phyloP scores from a whole-genome alignment of 2,113 vertebrate species.

The Podiceps cristatus region DNA sequence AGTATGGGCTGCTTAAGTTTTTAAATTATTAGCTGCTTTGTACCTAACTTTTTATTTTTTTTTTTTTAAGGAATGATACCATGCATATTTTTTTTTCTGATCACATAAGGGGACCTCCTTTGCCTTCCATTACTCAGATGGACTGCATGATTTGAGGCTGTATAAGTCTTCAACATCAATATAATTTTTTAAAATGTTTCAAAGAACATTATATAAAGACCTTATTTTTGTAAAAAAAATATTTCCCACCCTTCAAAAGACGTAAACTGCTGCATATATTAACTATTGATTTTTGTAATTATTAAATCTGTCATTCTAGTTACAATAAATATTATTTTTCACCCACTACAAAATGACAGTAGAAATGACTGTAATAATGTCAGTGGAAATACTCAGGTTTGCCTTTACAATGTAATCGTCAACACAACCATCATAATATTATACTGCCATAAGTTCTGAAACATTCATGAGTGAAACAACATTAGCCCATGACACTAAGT shows the following conservation, averaged over 20 bases:
- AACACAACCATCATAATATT: fast-evolving
- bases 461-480: not conserved
- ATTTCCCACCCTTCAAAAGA: not conserved
- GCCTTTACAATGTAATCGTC: not conserved
- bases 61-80: not conserved
- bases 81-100: not conserved
- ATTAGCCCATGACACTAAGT: not conserved
- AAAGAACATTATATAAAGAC: not conserved
- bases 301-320: not conserved
- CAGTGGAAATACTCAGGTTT: not conserved
- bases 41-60: not conserved
- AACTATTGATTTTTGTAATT: not conserved
- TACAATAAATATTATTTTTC: not conserved
- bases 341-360: not conserved
- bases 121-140: not conserved
- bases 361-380: not conserved
- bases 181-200: not conserved
- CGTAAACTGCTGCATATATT: not conserved
- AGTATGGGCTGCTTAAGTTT: not conserved
- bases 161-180: not conserved
- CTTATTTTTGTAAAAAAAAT: not conserved
- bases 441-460: not conserved
- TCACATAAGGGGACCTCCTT: not conserved
- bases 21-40: not conserved
- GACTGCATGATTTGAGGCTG: not conserved